phyloP scores from a whole-genome alignment of 1,140 invertebrate genomes.

The Saxidomus purpurata region DNA sequence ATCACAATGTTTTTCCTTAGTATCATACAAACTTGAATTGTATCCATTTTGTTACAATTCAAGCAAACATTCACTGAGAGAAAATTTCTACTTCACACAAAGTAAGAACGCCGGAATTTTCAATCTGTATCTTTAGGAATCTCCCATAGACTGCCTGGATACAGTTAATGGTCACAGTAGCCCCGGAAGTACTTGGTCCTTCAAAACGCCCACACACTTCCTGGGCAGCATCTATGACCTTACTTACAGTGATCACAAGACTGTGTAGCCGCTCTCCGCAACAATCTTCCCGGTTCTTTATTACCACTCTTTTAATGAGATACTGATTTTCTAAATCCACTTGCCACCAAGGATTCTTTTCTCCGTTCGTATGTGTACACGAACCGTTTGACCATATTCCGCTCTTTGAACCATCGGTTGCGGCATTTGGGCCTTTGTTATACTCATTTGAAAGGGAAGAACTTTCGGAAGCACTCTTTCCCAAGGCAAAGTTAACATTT shows the following conservation, averaged over 20 bases:
- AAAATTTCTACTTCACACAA: background rate
- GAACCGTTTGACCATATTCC: background rate
- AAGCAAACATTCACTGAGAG: background rate
- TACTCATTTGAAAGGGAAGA: background rate
- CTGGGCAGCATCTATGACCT: background rate
- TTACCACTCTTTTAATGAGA: background rate
- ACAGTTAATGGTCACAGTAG: background rate
- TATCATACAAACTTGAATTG: no score
- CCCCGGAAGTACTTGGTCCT: background rate
- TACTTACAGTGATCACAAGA: background rate
- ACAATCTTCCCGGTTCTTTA: background rate
- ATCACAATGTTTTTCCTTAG: no score
- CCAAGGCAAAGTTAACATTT: background rate
- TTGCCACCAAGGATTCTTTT: background rate
- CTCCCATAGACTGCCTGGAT: background rate
- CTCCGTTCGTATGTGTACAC: background rate
- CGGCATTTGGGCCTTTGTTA: background rate
- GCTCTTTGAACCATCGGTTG: background rate
- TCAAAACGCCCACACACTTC: background rate
- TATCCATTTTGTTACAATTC: no score
- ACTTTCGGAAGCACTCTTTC: background rate
- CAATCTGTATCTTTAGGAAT: background rate
- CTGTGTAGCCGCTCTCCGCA: background rate
- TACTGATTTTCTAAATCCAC: background rate
- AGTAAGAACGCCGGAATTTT: background rate